phyloP scores from a whole-genome alignment of 1,140 invertebrate species.

The Sitobion miscanthi region DNA sequence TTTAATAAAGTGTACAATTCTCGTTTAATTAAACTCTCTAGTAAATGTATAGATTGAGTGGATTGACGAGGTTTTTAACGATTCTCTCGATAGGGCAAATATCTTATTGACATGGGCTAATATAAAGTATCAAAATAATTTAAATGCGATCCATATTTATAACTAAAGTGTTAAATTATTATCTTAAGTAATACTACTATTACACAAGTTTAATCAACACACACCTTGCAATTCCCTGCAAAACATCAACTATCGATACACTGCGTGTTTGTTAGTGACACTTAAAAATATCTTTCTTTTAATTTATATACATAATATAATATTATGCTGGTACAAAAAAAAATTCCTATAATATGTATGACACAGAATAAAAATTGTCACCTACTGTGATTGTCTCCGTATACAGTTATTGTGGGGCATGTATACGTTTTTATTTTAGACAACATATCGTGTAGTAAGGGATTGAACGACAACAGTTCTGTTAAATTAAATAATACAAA shows the following conservation, averaged over 20 bases:
- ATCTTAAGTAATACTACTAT: no score
- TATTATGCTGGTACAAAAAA: no score
- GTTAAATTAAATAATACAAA: neutral
- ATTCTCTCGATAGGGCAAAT: neutral
- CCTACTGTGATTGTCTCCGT: neutral
- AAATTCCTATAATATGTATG: no score
- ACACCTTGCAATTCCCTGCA: no score
- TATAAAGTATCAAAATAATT: neutral
- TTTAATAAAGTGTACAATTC: neutral
- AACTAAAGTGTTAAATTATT: no score
- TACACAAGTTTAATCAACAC: no score
- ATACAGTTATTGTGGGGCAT: no score
- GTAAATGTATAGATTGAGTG: neutral
- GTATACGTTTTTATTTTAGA: neutral
- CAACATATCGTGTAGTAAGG: neutral
- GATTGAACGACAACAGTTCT: neutral
- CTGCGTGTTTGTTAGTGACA: no score
- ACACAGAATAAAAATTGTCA: neutral
- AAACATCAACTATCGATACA: no score
- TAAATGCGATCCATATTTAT: neutral
- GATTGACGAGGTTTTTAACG: neutral
- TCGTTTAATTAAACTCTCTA: neutral
- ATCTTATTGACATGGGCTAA: neutral
- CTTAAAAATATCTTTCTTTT: no score
- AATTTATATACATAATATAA: no score